A percentile compares a stretch with the other conserved stretches of the same genome.
Conservation (phyloP, 1,140 invertebrate species). For the Lepidurus arcticus region DNA sequence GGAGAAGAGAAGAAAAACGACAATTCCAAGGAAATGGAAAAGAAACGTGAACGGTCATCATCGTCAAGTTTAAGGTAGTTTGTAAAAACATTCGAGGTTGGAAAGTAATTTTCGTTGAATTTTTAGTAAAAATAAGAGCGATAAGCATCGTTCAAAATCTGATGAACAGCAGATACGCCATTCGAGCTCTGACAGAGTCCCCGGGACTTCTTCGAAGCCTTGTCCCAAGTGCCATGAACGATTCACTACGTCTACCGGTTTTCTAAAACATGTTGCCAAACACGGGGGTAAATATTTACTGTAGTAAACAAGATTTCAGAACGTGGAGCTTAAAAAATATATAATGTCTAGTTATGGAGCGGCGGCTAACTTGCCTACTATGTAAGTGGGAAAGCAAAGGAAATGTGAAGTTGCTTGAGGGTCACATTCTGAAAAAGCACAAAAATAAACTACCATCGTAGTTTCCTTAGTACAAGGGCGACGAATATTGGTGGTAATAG, state of each 20-base stretch:
- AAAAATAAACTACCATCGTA: not conserved
- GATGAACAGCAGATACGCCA: not conserved
- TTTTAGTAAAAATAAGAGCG: not conserved
- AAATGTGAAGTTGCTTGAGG: not conserved
- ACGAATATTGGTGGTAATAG: not conserved
- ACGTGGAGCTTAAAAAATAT: not conserved
- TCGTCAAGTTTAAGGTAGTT: not conserved
- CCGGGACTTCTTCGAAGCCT: conserved; percentile 32
- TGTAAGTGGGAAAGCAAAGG: conserved; percentile 25
- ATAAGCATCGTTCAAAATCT: not conserved
- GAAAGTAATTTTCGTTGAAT: not conserved
- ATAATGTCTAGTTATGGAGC: not conserved
- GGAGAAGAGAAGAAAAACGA: not conserved
- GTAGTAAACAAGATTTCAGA: not conserved
- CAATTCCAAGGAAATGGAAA: not conserved
- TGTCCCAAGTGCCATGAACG: conserved; percentile 31
- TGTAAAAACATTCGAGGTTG: no score
- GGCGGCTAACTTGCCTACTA: conserved; percentile 13
- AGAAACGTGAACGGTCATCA: not conserved
- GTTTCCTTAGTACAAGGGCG: not conserved
- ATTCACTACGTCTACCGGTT: conserved; percentile 30
- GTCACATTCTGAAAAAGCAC: not conserved
- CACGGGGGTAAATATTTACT: conserved; percentile 26
- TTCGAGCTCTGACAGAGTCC: not conserved
- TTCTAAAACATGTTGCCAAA: conserved; percentile 28